Evolutionary conservation across 2,113 vertebrate genomes (phyloP), one percentile per base, ranked within the genome.

Genomic region (Dicerorhinus sumatrensis): DNA sequence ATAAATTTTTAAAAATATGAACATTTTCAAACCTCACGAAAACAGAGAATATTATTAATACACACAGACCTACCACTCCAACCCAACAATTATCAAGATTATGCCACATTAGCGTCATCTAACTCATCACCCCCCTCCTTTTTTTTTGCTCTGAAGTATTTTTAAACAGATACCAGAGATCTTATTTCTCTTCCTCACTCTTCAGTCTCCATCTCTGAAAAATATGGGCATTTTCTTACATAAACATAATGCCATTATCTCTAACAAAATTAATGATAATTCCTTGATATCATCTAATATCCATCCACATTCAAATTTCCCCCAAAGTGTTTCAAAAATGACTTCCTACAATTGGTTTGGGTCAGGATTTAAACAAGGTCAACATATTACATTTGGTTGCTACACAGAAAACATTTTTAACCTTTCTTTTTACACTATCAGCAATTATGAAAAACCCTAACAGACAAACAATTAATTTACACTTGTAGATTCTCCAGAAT

Each of bases 201-300:
- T 63, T 94, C 48, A 89, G 67, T 92, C 48, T 82, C 33, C 48
- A 77, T 20, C 6, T 89, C 27, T 81, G 73, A 89, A 89, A 79
- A 58, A 73, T 33, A 33, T 4, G 46, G 33, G 67, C 16, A 75
- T 75, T 83, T 80, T 73, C 76, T 62, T 89, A 91, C 1, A 69
- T 39, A 77, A 90, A 83, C 36, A 72, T 48, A 86, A 29, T 39
- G 60, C 14, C 42, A 89, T 70, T 36, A 77, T 23, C 60, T 77
- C 42, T 76, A 79, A 97, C 21, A 96, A 91, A 96, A 92, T 60
- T 14, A 96, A 51, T 48, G 89, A 10, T 95, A 82, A 96, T 62
- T 60, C 31, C 83, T 86, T 83, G 8, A 82, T 73, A 90, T 82
- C n/a, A 67, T 73, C 42, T 76, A 80, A 76, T 27, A 85, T 11